A percentile compares a stretch with the other conserved stretches of the same genome.
Evolutionary conservation across 2,113 vertebrate species (phyloP).

Genomic region (Corythoichthys haematopterus): DNA sequence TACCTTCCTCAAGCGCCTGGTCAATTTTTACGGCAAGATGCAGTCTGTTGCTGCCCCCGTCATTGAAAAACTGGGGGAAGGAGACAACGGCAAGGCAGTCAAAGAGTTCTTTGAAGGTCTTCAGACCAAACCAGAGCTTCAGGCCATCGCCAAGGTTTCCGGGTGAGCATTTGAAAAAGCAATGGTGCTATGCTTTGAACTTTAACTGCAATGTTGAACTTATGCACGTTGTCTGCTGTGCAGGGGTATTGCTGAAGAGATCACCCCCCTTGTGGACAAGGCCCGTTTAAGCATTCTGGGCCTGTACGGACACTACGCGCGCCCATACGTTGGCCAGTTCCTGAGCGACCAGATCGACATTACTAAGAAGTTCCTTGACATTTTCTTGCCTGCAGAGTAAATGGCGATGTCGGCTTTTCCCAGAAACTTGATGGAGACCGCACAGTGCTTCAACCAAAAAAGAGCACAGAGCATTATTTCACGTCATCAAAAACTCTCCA

Average conservation of each 20-base stretch:
- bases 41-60: neutral
- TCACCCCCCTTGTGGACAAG: slow-evolving; percentile 49
- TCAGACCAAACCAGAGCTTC: slow-evolving; percentile 26
- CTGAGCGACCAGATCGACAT: slow-evolving; percentile 43
- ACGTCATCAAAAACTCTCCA: slow-evolving; percentile 29
- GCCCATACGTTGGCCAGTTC: slow-evolving; percentile 40
- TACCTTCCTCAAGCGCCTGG: slow-evolving; percentile 48
- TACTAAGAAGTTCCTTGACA: slow-evolving; percentile 53
- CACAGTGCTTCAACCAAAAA: slow-evolving; percentile 24
- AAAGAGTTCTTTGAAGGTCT: neutral
- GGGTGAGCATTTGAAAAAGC: slow-evolving; percentile 45
- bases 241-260: slow-evolving; percentile 52
- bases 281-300: slow-evolving; percentile 50
- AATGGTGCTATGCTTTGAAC: neutral
- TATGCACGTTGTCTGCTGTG: neutral
- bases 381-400: slow-evolving; percentile 45
- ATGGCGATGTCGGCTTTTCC: slow-evolving; percentile 11
- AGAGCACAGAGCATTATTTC: slow-evolving; percentile 43
- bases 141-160: slow-evolving; percentile 32
- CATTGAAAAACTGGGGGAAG: fast-evolving
- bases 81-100: neutral
- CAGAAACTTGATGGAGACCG: slow-evolving; percentile 28
- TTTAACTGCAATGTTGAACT: neutral
- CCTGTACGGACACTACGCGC: slow-evolving; percentile 51
- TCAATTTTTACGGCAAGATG: slow-evolving; percentile 12